A percentile compares a stretch with the other conserved stretches of the same genome.
Conservation (phyloP, 2,888 invertebrate genomes). For the Thereva unica region DNA sequence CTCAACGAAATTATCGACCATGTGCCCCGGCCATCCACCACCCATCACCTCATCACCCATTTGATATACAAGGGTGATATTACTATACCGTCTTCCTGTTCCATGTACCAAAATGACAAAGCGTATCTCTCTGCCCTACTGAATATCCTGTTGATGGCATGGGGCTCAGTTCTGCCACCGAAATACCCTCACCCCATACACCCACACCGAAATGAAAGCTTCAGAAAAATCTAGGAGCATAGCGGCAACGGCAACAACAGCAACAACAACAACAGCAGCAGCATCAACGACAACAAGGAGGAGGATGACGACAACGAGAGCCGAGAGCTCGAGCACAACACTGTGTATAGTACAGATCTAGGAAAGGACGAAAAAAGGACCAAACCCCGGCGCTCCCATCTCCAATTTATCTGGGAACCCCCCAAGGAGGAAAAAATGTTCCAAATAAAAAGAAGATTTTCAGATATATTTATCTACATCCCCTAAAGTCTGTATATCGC, state of each 20-base stretch:
- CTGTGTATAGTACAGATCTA: conserved; percentile 36
- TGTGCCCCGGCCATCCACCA: conserved; percentile 8
- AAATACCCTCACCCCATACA: too few relatives aligned
- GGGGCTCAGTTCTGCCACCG: conserved; percentile 13
- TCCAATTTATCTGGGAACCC: conserved; percentile 27
- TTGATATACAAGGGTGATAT: conserved; percentile 33
- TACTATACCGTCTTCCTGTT: conserved; percentile 35
- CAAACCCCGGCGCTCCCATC: conserved; percentile 20
- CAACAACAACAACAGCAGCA: conserved; percentile 40
- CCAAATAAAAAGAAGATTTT: conserved; percentile 36
- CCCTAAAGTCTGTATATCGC: conserved; percentile 28
- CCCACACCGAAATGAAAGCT: conserved; percentile 32
- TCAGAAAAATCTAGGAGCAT: conserved; percentile 31
- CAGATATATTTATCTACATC: conserved; percentile 35
- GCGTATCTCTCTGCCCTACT: conserved; percentile 36
- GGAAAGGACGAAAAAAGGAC: conserved; percentile 27
- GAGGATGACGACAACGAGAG: conserved; percentile 41
- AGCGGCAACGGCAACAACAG: conserved; percentile 43
- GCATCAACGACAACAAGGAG: conserved; percentile 44
- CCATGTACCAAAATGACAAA: conserved; percentile 35
- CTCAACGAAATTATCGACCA: conserved; percentile 37
- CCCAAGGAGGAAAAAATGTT: conserved; percentile 34
- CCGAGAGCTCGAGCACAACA: conserved; percentile 33
- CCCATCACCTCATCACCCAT: conserved; percentile 11
- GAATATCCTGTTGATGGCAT: conserved; percentile 35